Evolutionary conservation across 2,113 vertebrate species (phyloP).

Genomic region (Pheucticus melanocephalus): DNA sequence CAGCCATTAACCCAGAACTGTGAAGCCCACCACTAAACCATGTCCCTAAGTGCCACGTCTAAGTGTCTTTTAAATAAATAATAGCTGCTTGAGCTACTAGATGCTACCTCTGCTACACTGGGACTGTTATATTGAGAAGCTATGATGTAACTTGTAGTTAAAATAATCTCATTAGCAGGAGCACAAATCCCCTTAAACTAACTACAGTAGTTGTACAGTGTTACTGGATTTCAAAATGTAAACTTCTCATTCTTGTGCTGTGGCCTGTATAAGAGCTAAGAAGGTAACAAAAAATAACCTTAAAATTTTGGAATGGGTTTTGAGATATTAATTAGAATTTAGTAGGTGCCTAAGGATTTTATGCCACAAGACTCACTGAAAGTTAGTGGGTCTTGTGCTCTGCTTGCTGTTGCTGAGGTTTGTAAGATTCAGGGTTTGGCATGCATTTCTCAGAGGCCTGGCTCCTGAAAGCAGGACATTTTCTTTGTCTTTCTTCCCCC

Average conservation of each 20-base stretch:
- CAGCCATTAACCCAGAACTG: background rate
- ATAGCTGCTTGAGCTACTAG: background rate
- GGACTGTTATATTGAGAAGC: background rate
- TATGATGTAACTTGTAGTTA: background rate
- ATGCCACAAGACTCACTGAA: background rate
- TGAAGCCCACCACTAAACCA: background rate
- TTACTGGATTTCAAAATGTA: background rate
- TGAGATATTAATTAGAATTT: background rate
- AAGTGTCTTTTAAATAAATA: background rate
- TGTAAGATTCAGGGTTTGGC: background rate
- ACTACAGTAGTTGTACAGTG: background rate
- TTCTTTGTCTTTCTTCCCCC: background rate
- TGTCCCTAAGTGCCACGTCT: background rate
- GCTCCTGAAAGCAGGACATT: background rate
- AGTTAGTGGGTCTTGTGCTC: background rate
- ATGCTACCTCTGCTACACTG: background rate
- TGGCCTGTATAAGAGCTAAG: background rate
- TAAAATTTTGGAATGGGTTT: background rate
- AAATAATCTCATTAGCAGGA: background rate
- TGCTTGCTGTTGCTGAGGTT: background rate
- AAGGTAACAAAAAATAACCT: background rate
- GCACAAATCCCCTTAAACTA: background rate
- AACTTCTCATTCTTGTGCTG: background rate
- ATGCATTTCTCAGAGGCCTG: background rate
- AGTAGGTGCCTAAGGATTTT: background rate